Conservation (phyloP, 1,140 invertebrate genomes). For the Antheraea mylitta region DNA sequence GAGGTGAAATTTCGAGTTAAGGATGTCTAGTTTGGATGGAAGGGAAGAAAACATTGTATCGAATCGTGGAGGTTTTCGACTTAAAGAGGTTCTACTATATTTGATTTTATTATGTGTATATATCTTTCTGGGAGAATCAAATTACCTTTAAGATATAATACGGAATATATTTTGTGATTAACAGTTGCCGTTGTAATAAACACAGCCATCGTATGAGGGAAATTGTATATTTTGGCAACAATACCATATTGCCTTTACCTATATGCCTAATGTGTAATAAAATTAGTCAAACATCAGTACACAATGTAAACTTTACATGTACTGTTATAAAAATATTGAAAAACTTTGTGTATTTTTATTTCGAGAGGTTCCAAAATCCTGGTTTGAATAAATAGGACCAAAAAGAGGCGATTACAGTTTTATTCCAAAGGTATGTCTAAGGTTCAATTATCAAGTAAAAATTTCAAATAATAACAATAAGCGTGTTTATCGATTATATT, state of each 20-base stretch:
- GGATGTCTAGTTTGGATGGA: too few species aligned
- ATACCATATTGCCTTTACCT: slow-evolving; percentile 4
- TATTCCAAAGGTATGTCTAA: too few species aligned
- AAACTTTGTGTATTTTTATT: not conserved
- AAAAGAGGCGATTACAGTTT: too few species aligned
- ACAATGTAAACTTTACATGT: not conserved
- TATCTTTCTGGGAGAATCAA: not conserved
- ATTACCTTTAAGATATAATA: not conserved
- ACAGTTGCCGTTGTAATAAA: not conserved
- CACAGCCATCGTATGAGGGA: not conserved
- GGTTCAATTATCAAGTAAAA: too few species aligned
- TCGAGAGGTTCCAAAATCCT: not conserved
- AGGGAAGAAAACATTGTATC: too few species aligned
- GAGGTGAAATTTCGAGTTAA: too few species aligned
- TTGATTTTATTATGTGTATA: too few species aligned
- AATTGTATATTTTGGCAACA: not conserved
- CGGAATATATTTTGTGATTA: not conserved
- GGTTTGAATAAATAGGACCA: too few species aligned
- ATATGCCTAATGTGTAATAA: not conserved
- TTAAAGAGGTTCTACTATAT: too few species aligned
- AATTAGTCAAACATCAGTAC: not conserved
- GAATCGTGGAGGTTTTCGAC: too few species aligned
- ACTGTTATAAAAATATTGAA: slow-evolving; percentile 3
- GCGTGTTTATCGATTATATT: not conserved
- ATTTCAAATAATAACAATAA: too few species aligned